Evolutionary conservation across 2,888 invertebrate genomes (phyloP).

Genomic region (Globia sparganii): DNA sequence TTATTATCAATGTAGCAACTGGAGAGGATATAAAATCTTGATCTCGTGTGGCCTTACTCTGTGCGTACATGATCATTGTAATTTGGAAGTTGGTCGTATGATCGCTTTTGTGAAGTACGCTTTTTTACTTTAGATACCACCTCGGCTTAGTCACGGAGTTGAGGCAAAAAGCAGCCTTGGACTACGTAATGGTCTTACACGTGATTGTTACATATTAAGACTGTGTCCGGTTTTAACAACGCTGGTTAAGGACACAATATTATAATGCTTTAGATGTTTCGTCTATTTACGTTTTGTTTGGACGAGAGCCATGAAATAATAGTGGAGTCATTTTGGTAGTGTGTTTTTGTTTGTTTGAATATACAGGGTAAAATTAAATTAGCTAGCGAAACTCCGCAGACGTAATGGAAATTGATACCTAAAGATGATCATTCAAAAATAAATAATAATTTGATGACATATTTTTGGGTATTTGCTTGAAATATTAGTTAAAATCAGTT

Average conservation of each 20-base stretch:
- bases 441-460: no score
- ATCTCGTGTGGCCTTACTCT: constrained; percentile 41
- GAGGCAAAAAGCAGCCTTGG: constrained; percentile 86
- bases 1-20: constrained; percentile 38
- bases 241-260: constrained; percentile 48
- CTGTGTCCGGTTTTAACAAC: constrained; percentile 72
- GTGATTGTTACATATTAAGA: constrained; percentile 80
- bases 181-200: constrained; percentile 78
- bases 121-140: constrained; percentile 54
- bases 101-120: constrained; percentile 56
- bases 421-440: no score
- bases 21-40: constrained; percentile 32
- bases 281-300: constrained; percentile 26
- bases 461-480: no score
- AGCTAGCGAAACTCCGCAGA: not conserved
- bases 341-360: not conserved
- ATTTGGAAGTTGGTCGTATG: constrained; percentile 53
- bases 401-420: no score
- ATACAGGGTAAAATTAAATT: no score
- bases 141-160: constrained; percentile 81
- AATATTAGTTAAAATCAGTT: no score
- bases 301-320: not conserved
- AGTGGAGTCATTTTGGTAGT: not conserved
- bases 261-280: constrained; percentile 35
- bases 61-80: constrained; percentile 54